These are phyloP conservation scores for Chamaea fasciata DNA, from an alignment of 2,113 vertebrate species.

Conservation along the genomic window DNA sequence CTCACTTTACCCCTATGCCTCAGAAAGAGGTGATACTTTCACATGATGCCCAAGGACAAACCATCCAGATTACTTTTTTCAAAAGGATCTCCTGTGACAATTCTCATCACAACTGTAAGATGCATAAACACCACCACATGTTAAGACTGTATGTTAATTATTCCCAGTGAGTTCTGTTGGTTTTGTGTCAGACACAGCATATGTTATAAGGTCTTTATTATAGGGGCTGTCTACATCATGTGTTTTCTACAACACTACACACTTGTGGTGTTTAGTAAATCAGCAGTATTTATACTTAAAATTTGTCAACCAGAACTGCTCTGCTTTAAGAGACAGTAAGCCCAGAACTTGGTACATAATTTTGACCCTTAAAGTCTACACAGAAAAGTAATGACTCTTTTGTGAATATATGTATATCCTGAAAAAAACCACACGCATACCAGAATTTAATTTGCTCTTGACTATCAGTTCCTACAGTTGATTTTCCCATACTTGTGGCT, in stretches of 20 bases:
- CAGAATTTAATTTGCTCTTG: background rate
- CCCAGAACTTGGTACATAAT: background rate
- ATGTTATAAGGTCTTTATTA: background rate
- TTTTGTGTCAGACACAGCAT: background rate
- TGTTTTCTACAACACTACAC: background rate
- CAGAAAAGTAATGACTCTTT: background rate
- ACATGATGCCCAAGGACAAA: background rate
- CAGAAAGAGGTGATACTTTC: background rate
- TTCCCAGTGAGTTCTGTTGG: background rate
- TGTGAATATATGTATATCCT: background rate
- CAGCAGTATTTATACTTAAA: background rate
- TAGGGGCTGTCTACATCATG: background rate
- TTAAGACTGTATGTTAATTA: background rate
- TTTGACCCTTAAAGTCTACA: background rate
- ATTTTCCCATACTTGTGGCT: conserved; percentile 33
- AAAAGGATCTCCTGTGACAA: background rate
- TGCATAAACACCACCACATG: background rate
- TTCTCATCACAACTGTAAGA: background rate
- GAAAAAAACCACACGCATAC: background rate
- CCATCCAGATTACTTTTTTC: background rate
- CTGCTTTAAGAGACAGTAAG: background rate
- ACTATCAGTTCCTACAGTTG: background rate
- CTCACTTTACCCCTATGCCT: background rate
- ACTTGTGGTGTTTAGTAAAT: background rate
- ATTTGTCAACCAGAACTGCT: background rate